Evolutionary conservation across 1,140 invertebrate genomes (phyloP).

Genomic region (Antheraea pernyi): DNA sequence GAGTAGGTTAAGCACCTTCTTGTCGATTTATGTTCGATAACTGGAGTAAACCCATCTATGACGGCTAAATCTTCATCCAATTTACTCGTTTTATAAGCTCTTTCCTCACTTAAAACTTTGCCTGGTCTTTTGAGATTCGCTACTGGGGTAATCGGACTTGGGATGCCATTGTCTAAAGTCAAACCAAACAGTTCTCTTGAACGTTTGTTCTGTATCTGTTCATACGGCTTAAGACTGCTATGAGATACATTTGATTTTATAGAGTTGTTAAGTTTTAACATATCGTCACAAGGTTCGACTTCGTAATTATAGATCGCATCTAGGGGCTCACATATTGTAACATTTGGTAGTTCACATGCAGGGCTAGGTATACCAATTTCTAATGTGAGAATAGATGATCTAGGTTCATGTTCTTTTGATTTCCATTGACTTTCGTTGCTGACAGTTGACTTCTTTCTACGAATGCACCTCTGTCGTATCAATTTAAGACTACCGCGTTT

Average conservation of each 20-base stretch:
- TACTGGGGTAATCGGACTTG: constrained; percentile 67
- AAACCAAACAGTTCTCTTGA: constrained; percentile 63
- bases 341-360: constrained; percentile 46
- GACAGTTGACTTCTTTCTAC: constrained; percentile 67
- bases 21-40: constrained; percentile 68
- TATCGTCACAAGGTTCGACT: constrained; percentile 26
- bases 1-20: constrained; percentile 69
- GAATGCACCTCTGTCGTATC: constrained; percentile 65
- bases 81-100: constrained; percentile 68
- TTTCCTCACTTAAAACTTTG: constrained; percentile 63
- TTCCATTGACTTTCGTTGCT: constrained; percentile 63
- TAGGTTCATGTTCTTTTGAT: constrained; percentile 40
- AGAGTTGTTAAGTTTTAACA: constrained; percentile 38
- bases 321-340: constrained; percentile 50
- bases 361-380: constrained; percentile 67
- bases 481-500: constrained; percentile 49
- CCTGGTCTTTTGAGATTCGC: constrained; percentile 60
- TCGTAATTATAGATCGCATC: constrained; percentile 27
- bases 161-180: constrained; percentile 66
- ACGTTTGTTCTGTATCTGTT: constrained; percentile 44
- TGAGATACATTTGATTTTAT: constrained; percentile 57
- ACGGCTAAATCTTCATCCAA: constrained; percentile 58
- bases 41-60: constrained; percentile 55
- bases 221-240: constrained; percentile 56
- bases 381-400: constrained; percentile 51